Evolutionary conservation across 2,888 invertebrate species (phyloP).

Genomic region (Amaurobius ferox): DNA sequence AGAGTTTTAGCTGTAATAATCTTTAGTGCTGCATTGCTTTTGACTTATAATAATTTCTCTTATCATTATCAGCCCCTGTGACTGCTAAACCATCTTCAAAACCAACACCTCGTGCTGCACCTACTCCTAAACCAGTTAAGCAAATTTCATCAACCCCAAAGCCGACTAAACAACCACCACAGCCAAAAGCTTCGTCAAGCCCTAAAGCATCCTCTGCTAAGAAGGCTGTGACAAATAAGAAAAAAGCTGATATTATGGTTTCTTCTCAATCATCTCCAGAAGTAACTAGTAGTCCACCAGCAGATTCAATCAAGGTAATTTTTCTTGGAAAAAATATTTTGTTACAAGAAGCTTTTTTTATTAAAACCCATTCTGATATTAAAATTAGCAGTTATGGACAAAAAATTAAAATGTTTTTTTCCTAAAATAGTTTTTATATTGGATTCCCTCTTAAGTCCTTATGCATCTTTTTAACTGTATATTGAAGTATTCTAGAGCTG

Average conservation of each 20-base stretch:
- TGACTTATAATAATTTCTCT: too few relatives aligned
- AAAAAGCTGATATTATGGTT: constrained; percentile 36
- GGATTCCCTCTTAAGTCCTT: too few relatives aligned
- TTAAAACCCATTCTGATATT: too few relatives aligned
- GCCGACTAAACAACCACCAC: constrained; percentile 4
- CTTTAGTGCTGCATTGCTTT: background rate
- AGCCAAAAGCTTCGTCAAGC: background rate
- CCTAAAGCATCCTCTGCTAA: constrained; percentile 22
- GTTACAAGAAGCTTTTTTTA: too few relatives aligned
- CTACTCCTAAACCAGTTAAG: constrained; percentile 24
- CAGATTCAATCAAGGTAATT: constrained; percentile 26
- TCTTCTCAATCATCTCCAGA: constrained; percentile 16
- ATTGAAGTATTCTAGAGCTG: too few relatives aligned
- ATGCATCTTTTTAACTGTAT: too few relatives aligned
- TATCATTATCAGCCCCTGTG: constrained; percentile 1
- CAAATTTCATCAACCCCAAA: constrained; percentile 10
- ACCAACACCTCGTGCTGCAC: constrained; percentile 22
- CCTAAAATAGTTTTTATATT: too few relatives aligned
- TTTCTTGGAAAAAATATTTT: too few relatives aligned
- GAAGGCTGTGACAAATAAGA: constrained; percentile 36
- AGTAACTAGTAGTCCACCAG: background rate
- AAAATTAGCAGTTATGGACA: too few relatives aligned
- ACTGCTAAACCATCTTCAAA: constrained; percentile 23
- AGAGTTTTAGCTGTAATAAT: background rate
- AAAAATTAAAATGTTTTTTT: too few relatives aligned